Evolutionary conservation across 1,140 invertebrate genomes (phyloP).

Genomic region (Andricus grossulariae): DNA sequence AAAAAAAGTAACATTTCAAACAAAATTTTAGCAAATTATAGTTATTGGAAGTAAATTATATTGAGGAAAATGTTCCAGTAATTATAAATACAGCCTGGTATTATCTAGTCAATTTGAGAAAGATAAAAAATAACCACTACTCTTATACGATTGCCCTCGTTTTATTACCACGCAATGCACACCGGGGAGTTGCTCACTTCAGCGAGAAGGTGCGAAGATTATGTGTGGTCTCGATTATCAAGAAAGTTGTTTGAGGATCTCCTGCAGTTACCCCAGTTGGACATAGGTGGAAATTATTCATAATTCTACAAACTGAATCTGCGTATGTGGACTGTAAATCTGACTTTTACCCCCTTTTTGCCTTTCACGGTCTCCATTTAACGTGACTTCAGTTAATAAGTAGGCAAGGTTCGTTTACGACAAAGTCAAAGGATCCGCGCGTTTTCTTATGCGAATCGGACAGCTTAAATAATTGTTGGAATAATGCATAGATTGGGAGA

Average conservation of each 20-base stretch:
- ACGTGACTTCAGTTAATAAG: conserved; percentile 29
- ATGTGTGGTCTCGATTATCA: conserved; percentile 11
- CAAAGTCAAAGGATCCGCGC: conserved; percentile 35
- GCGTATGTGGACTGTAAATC: neutral
- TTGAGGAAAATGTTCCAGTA: no score
- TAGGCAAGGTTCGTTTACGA: conserved; percentile 18
- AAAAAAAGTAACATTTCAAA: conserved; percentile 1
- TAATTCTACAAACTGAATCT: neutral
- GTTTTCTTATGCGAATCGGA: conserved; percentile 57
- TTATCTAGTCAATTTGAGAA: neutral
- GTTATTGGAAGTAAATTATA: neutral
- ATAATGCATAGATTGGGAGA: conserved; percentile 68
- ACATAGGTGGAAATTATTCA: neutral
- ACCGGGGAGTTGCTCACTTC: neutral
- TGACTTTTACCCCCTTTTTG: conserved; percentile 6
- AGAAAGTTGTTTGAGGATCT: neutral
- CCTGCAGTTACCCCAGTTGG: neutral
- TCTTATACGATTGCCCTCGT: neutral
- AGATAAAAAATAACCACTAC: neutral
- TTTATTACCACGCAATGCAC: neutral
- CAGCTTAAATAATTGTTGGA: conserved; percentile 68
- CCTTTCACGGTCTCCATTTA: conserved; percentile 13
- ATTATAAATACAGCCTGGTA: no score
- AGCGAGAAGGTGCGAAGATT: neutral
- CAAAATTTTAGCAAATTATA: neutral